These are phyloP conservation scores for Poliocrania exsul DNA, from an alignment of 2,797 vertebrate genomes.

Conservation along the genomic window DNA sequence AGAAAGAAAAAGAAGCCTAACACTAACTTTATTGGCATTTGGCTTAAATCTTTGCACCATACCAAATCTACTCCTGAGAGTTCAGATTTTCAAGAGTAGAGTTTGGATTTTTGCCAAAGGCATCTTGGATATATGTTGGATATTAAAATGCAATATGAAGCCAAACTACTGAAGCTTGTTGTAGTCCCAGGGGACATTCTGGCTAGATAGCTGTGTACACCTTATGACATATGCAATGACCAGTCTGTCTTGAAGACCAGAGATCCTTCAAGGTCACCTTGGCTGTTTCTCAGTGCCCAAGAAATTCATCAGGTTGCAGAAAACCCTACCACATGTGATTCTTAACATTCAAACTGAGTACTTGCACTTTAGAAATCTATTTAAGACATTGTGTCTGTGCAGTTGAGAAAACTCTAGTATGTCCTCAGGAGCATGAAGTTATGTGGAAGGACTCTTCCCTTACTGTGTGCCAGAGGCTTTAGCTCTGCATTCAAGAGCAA, in stretches of 20 bases:
- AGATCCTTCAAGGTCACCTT: not conserved
- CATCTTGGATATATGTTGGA: not conserved
- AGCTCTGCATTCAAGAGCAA: not conserved
- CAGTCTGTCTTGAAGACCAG: not conserved
- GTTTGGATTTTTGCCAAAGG: not conserved
- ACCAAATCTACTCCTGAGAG: not conserved
- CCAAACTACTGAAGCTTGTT: not conserved
- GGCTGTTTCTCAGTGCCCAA: not conserved
- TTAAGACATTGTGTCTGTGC: not conserved
- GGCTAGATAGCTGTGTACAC: not conserved
- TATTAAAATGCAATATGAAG: not conserved
- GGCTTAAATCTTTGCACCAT: not conserved
- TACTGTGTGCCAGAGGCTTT: not conserved
- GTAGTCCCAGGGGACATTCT: not conserved
- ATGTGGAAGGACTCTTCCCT: not conserved
- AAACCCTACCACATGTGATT: not conserved
- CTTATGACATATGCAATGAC: not conserved
- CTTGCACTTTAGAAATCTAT: not conserved
- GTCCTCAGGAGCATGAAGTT: not conserved
- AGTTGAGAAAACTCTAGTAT: not conserved
- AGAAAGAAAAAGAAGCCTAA: not conserved
- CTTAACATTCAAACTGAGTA: not conserved
- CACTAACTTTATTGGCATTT: not conserved
- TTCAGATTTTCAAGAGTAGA: not conserved
- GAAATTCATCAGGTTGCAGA: not conserved